Conservation (phyloP, 2,888 invertebrate genomes). For the Bombylius discolor region DNA sequence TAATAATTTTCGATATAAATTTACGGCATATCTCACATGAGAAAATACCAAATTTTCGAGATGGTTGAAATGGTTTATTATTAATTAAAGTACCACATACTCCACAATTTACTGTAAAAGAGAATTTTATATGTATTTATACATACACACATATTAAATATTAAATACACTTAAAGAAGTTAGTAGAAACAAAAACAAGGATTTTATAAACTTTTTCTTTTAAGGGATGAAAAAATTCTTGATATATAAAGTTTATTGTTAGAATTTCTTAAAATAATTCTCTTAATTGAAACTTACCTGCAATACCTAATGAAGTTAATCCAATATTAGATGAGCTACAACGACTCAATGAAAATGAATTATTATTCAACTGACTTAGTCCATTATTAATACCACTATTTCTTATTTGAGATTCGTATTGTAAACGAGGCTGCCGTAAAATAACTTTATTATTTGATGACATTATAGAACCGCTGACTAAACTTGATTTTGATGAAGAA, state of each 20-base stretch:
- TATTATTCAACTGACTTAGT: constrained; percentile 28
- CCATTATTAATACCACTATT: constrained; percentile 19
- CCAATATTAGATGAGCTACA: not conserved
- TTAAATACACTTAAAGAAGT: too few species aligned
- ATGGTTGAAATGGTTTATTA: constrained; percentile 63
- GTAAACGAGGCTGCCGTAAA: constrained; percentile 29
- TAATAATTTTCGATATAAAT: constrained; percentile 72
- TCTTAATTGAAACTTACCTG: not conserved
- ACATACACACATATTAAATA: too few species aligned
- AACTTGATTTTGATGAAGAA: too few species aligned
- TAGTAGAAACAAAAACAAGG: too few species aligned
- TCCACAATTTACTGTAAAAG: constrained; percentile 46
- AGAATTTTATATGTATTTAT: not conserved
- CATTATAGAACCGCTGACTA: not conserved
- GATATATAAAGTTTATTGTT: too few species aligned
- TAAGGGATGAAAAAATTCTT: too few species aligned
- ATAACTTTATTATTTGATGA: constrained; percentile 21
- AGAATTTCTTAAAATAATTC: too few species aligned
- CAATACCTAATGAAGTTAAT: not conserved
- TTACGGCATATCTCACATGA: constrained; percentile 78
- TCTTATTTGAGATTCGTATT: constrained; percentile 24
- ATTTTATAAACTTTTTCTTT: too few species aligned
- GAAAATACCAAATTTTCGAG: constrained; percentile 69
- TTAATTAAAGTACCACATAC: constrained; percentile 67
- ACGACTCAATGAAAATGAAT: constrained; percentile 15